Conservation (phyloP, 2,888 invertebrate species). For the Axea sp. region DNA sequence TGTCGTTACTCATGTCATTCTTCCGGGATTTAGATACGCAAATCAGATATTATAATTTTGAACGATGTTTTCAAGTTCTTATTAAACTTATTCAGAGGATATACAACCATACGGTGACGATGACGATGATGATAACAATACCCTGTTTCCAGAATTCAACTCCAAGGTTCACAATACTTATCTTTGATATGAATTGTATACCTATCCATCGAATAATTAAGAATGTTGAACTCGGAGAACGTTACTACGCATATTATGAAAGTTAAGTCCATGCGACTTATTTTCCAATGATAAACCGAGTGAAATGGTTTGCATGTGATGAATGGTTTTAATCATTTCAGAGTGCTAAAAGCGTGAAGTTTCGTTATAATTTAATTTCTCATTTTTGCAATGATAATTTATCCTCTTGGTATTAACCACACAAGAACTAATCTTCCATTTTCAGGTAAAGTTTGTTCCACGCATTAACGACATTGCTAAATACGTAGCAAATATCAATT, state of each 20-base stretch:
- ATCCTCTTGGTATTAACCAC: background rate
- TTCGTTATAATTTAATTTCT: conserved; percentile 1
- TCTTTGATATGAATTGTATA: no score
- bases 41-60: conserved; percentile 7
- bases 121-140: no score
- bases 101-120: no score
- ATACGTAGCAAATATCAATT: conserved; percentile 7
- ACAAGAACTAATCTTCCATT: background rate
- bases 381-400: background rate
- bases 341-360: no score
- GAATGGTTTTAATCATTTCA: background rate
- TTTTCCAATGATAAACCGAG: background rate
- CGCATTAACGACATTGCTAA: conserved; percentile 1
- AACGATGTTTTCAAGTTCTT: conserved; percentile 28
- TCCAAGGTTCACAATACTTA: no score
- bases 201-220: conserved; percentile 4
- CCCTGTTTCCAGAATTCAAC: conserved; percentile 8
- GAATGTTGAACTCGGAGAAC: background rate
- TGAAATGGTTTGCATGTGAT: background rate
- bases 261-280: background rate
- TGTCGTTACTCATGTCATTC: conserved; percentile 5
- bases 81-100: conserved; percentile 16
- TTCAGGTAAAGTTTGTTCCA: conserved; percentile 8
- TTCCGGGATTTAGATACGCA: conserved; percentile 15
- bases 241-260: background rate